Conservation (phyloP, 2,113 vertebrate genomes). For the Nerophis lumbriciformis region DNA sequence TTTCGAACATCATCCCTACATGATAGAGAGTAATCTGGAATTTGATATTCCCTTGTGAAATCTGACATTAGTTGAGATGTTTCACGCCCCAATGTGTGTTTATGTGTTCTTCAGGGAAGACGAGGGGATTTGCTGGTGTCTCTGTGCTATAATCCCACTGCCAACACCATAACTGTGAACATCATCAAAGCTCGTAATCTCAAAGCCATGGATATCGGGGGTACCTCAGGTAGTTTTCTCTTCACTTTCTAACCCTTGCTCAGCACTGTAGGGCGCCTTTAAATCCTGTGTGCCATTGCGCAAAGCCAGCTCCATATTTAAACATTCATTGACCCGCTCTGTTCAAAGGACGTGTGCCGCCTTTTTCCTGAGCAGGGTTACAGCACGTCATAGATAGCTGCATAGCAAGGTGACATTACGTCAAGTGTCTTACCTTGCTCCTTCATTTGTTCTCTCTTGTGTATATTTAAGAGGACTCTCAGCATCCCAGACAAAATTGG, state of each 20-base stretch:
- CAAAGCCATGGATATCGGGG: slow-evolving; percentile 99
- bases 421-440: slow-evolving; percentile 28
- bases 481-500: slow-evolving; percentile 37
- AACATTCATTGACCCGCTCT: slow-evolving; percentile 24
- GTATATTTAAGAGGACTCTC: slow-evolving; percentile 51
- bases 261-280: slow-evolving; percentile 2
- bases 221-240: slow-evolving; percentile 84
- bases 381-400: slow-evolving; percentile 11
- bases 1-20: too few species aligned
- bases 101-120: slow-evolving; percentile 50
- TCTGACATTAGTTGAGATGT: slow-evolving; percentile 32
- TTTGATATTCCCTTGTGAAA: slow-evolving; percentile 43
- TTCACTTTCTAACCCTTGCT: slow-evolving; percentile 13
- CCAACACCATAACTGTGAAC: slow-evolving; percentile 97
- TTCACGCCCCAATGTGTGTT: slow-evolving; percentile 30
- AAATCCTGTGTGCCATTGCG: slow-evolving; percentile 13
- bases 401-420: slow-evolving; percentile 54
- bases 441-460: slow-evolving; percentile 21
- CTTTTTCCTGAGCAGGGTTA: slow-evolving; percentile 14
- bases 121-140: slow-evolving; percentile 67
- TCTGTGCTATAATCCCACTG: slow-evolving; percentile 95
- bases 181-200: slow-evolving; percentile 99
- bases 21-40: slow-evolving; percentile 34
- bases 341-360: slow-evolving; percentile 13
- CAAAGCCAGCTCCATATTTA: slow-evolving; percentile 12